Evolutionary conservation across 2,888 invertebrate genomes (phyloP), one percentile per base, ranked within the genome.

Genomic region (Abrostola triplasia): DNA sequence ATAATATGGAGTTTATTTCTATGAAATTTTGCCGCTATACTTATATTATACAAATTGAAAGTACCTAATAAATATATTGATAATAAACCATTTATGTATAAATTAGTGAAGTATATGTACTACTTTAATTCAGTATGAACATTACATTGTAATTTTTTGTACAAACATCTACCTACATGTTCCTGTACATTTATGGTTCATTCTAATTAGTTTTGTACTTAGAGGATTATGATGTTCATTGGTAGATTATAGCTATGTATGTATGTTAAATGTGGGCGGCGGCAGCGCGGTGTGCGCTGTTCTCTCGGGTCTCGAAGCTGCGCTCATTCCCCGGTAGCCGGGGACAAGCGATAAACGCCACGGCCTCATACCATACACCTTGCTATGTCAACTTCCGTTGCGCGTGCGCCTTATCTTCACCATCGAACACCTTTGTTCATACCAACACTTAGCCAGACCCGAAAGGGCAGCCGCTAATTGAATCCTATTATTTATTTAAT

Each of bases 331-430:
- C 12, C 42, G 24, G 38, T 52, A 52, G 47, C 56, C 48, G 44
- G 36, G 58, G 55, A 53, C 58, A 67, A 63, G 51, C 52, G 35
- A 77, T 66, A 60, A 54, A 78, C 76, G 64, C 70, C 68, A 71
- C 76, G 53, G 64, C 57, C 53, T 67, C 50, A 62, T 54, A 48
- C 44, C 11, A 47, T 64, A 59, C 55, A n/a, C 58, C 63, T 59
- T 61, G 73, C 65, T 89, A 89, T 85, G 89, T 90, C 76, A 73
- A 90, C 90, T 88, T 91, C 90, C 90, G 89, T 79, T 81, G 83
- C 73, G 76, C 78, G 75, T 71, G 79, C 72, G 78, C 86, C 87
- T 87, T 90, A 89, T 89, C 88, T 84, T 79, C 76, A 77, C 78
- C 77, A 80, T 80, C 76, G 67, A 70, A 70, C 77, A 88, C 88